Evolutionary conservation across 2,113 vertebrate species (phyloP), one percentile per base, ranked within the genome.

Genomic region (Mungos mungo): DNA sequence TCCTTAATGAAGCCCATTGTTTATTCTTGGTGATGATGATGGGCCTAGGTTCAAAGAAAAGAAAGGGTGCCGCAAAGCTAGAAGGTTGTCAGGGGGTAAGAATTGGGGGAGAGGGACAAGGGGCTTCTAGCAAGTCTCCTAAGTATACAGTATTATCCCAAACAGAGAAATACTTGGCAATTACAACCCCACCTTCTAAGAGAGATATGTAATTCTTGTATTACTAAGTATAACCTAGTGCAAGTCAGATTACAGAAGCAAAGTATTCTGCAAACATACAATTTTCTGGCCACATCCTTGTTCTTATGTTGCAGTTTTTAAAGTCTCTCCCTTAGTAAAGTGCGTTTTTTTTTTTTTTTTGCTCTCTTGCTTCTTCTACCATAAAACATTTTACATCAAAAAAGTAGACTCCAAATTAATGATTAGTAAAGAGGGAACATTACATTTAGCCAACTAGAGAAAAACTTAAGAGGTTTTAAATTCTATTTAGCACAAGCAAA

Each of bases 321-420:
- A 89, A 92, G 63, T 86, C 7, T 31, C n/a, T 84, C 2, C 90
- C 80, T 91, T 69, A 57, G 66, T 25, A 14, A 52, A 93, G 31
- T 2, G 7, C 25, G 4, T 76, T 71, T 45, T 50, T 57, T 27
- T 23, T 23, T 12, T 14, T 8, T 11, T 19, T 72, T 88, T 19
- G 35, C 50, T 84, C 23, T 68, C 69, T 86, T 68, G 2, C n/a
- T 94, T 74, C 80, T 88, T 76, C 35, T 80, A 47, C 27, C 18
- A 79, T 92, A 79, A 91, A 95, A 57, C 6, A 80, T 80, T 92
- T 85, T 29, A 68, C 76, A 74, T 97, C 25, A 92, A 84, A 93
- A 96, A 88, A 4, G 74, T 72, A 81, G 79, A 41, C 16, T 72
- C 47, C 33, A 90, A 86, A 81, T 96, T 72, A 96, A 95, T 95